Conservation (phyloP, 2,888 invertebrate genomes). For the Dolomedes plantarius region DNA sequence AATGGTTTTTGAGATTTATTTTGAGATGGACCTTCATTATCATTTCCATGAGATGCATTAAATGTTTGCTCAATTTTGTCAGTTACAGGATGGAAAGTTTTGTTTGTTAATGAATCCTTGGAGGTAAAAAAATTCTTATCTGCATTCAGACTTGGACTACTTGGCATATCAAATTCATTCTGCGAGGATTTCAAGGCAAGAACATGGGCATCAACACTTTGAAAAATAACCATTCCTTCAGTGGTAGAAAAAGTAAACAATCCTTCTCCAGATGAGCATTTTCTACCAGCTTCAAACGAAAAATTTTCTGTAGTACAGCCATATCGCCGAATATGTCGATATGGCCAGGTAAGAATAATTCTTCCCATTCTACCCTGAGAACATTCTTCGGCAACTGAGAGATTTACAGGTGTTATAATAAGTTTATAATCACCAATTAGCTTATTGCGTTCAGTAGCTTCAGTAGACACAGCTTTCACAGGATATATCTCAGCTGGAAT, state of each 20-base stretch:
- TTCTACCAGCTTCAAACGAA: slow-evolving; percentile 76
- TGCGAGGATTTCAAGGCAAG: slow-evolving; percentile 55
- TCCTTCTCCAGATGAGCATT: slow-evolving; percentile 75
- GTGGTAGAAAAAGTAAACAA: slow-evolving; percentile 73
- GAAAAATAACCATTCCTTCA: slow-evolving; percentile 65
- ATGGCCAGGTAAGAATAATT: slow-evolving; percentile 75
- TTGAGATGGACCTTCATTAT: neutral
- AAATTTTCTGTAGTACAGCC: slow-evolving; percentile 74
- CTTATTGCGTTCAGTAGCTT: slow-evolving; percentile 73
- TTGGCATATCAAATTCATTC: slow-evolving; percentile 30
- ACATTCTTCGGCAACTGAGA: slow-evolving; percentile 69
- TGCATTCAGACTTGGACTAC: slow-evolving; percentile 36
- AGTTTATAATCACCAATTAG: slow-evolving; percentile 71
- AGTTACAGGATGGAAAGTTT: neutral
- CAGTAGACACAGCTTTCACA: slow-evolving; percentile 73
- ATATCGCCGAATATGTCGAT: slow-evolving; percentile 75
- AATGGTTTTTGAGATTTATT: slow-evolving; percentile 14
- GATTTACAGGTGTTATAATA: slow-evolving; percentile 71
- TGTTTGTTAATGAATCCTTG: slow-evolving; percentile 33
- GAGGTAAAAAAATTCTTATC: slow-evolving; percentile 40
- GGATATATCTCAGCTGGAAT: slow-evolving; percentile 72
- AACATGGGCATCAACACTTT: slow-evolving; percentile 69
- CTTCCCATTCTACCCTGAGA: slow-evolving; percentile 55
- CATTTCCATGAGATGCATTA: neutral
- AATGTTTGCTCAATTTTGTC: neutral